A percentile compares a stretch with the other conserved stretches of the same genome.
Evolutionary conservation across 1,140 invertebrate genomes (phyloP).

Genomic region (Drosophila ironensis): DNA sequence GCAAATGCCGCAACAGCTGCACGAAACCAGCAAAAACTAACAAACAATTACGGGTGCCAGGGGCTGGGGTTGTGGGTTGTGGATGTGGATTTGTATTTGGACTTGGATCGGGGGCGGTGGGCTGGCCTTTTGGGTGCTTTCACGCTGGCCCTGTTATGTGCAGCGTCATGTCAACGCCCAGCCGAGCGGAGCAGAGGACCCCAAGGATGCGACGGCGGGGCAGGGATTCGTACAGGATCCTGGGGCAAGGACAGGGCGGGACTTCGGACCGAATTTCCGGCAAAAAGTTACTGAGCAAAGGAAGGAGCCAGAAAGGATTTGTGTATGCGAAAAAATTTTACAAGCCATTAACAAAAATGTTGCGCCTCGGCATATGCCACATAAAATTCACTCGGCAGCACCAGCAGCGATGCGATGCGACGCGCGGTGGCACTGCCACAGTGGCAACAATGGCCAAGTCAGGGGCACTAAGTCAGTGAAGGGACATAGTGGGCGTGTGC

Average conservation of each 20-base stretch:
- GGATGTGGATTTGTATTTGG: no score
- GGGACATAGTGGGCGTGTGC: background rate
- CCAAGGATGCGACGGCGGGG: no score
- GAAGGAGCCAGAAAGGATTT: conserved; percentile 51
- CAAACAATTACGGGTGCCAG: conserved; percentile 50
- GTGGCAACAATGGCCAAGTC: conserved; percentile 25
- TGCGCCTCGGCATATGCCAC: conserved; percentile 75
- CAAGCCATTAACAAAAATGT: conserved; percentile 78
- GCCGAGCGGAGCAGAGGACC: conserved; percentile 17
- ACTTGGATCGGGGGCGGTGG: background rate
- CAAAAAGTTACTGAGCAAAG: conserved; percentile 41
- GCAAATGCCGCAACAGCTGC: conserved; percentile 53
- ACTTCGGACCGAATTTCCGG: conserved; percentile 39
- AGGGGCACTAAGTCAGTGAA: background rate
- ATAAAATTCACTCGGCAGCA: conserved; percentile 58
- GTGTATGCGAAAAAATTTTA: conserved; percentile 66
- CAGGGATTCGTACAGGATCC: no score
- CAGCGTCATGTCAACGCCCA: conserved; percentile 62
- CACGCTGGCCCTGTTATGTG: conserved; percentile 19
- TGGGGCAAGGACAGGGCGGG: background rate
- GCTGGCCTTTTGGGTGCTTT: background rate
- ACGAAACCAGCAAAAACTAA: conserved; percentile 43
- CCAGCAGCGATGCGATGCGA: background rate
- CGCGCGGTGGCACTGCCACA: no score
- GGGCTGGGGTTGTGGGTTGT: background rate